Conservation (phyloP, 2,888 invertebrate genomes). For the Spisula subtruncata region DNA sequence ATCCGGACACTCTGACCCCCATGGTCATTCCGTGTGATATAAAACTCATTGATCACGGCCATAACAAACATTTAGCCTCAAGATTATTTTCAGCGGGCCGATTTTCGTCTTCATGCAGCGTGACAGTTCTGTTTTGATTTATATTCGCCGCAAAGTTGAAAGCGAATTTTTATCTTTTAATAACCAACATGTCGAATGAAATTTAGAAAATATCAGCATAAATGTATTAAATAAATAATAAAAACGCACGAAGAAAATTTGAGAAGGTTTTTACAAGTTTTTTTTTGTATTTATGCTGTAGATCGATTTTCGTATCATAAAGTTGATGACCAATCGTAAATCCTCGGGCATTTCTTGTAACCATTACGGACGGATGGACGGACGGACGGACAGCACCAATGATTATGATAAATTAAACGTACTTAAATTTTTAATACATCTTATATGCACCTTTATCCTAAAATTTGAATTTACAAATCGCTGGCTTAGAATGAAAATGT, state of each 20-base stretch:
- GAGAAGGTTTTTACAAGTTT: too few species aligned
- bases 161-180: conserved; percentile 20
- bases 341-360: too few species aligned
- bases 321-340: too few species aligned
- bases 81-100: neutral
- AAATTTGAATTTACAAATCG: too few species aligned
- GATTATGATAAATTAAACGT: too few species aligned
- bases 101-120: neutral
- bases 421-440: too few species aligned
- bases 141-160: neutral
- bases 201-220: neutral
- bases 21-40: conserved; percentile 43
- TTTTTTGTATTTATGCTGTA: too few species aligned
- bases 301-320: too few species aligned
- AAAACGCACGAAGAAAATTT: neutral
- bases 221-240: neutral
- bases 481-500: too few species aligned
- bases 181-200: neutral
- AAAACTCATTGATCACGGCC: conserved; percentile 36
- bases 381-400: too few species aligned
- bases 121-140: neutral
- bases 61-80: conserved; percentile 9
- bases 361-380: too few species aligned
- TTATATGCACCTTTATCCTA: too few species aligned
- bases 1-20: conserved; percentile 10